Base-by-base conservation (phyloP, 2,888 invertebrate genomes). In the Patella caerulea region DNA sequence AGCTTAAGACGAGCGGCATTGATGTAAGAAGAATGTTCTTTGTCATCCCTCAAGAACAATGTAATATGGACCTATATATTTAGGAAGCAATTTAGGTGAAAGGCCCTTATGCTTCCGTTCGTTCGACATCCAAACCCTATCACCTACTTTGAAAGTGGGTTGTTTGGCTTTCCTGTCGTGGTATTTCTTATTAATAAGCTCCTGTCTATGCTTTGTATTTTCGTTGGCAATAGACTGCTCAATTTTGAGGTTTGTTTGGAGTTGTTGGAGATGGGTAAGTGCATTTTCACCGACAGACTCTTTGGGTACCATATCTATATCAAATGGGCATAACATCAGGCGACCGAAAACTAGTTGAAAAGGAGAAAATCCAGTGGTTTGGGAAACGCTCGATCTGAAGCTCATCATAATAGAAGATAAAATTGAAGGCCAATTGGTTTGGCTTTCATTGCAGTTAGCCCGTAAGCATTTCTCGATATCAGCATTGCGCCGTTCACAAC, bases 291-390 rank as follows among this genome's bases (percentile, higher is more conserved):
- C 15, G 72, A 29, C 2, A 73, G 65, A 9, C 2, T 73, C 3
- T 56, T n/a, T 29, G 45, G 59, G 45, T 45, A 45, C 55, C 15
- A 70, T 69, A 24, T 55, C 54, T 17, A 73, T 73, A 29, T 73
- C 19, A 19, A 73, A n/a, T 5, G 77, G 77, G 15, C 73, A n/a
- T 9, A 34, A 15, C 45, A 73, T 74, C 34, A n/a, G 65, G 1
- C 77, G 15, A 14, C 77, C 77, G 19, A 73, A 77, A 11, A 77
- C 12, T 56, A 77, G 52, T 17, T 54, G 65, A n/a, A 56, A 70
- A 4, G 77, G 77, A 14, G 77, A 77, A 24, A 56, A 77, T 19
- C 65, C 56, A 3, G 77, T 77, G 2, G 73, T 34, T n/a, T 69
- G 55, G 19, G 56, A 24, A 5, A n/a, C n/a, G n/a, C n/a, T n/a